A percentile compares a stretch with the other conserved stretches of the same genome.
Conservation (phyloP, 1,140 invertebrate genomes). For the Drosophila miranda region DNA sequence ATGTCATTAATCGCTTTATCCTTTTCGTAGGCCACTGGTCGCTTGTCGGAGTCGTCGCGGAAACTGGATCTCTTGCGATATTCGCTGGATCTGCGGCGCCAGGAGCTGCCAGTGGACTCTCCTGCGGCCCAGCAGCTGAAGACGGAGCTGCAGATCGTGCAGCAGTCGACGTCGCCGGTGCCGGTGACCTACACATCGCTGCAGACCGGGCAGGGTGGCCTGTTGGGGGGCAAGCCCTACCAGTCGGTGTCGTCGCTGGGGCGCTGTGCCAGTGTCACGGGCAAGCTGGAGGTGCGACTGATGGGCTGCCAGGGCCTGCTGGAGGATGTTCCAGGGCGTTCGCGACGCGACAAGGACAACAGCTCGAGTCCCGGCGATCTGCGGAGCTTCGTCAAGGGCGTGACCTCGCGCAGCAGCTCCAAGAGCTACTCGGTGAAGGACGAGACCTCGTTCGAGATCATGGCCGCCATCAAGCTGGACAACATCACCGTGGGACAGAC, state of each 20-base stretch:
- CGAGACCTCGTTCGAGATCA: conserved; percentile 98
- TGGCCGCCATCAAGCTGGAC: conserved; percentile 98
- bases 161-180: conserved; percentile 87
- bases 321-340: conserved; percentile 97
- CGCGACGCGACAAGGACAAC: conserved; percentile 90
- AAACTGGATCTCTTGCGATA: conserved; percentile 96
- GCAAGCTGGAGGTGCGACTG: conserved; percentile 89
- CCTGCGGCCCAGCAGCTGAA: conserved; percentile 88
- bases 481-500: conserved; percentile 98
- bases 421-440: conserved; percentile 98
- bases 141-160: conserved; percentile 88
- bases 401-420: conserved; percentile 92
- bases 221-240: conserved; percentile 84
- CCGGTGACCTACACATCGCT: conserved; percentile 89
- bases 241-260: conserved; percentile 86
- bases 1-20: conserved; percentile 10
- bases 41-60: conserved; percentile 94
- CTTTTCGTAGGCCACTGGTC: conserved; percentile 91
- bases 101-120: conserved; percentile 92
- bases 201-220: conserved; percentile 88
- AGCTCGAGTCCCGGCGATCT: conserved; percentile 92
- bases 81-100: conserved; percentile 93
- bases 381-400: conserved; percentile 95
- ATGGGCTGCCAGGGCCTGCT: conserved; percentile 99
- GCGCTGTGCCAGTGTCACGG: conserved; percentile 87